Base-by-base conservation (phyloP, 2,797 vertebrate species). In the Macrochelys suwanniensis region DNA sequence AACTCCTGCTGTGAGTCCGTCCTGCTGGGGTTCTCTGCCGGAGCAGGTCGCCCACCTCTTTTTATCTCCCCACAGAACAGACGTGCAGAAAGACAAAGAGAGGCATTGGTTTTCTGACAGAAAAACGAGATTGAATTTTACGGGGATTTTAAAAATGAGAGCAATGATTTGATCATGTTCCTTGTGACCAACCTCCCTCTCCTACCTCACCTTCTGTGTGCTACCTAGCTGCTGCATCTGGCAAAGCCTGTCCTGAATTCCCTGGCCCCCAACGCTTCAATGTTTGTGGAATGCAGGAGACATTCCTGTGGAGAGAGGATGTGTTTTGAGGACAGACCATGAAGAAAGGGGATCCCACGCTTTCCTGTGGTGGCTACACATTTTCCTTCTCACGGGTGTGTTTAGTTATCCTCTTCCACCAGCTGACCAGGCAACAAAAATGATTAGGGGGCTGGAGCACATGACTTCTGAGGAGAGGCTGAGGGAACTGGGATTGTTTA, bases 271-370 rank as follows among this genome's bases (percentile, higher is more conserved):
- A 31, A 7, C 17, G 26, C 2, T 65, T 84, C 65, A 11, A 2
- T 56, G 13, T 7, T 1, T 23, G 25, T 37, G 17, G 25, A 42
- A 26, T 25, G 21, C 71, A 47, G 71, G 42, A 65, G 59, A 65
- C 31, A 31, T 12, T 17, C 59, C 23, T 88, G 28, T 16, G 4
- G 8, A 83, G 25, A 0, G 3, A 5, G 59, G 6, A 10, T 0
- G 0, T 25, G 2, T 53, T 76, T 56, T 65, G 42, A 50, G 33
- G n/a, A 9, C 5, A 74, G 23, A 7, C 4, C 81, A 4, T 11
- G 26, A 87, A 81, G 31, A 10, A 87, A 56, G 42, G 1, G 25
- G 45, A 45, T 15, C 59, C 37, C 80, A 74, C 23, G 85, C 2
- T 31, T 9, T 77, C 84, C 21, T 12, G 31, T 50, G 12, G 31